These are phyloP conservation scores for Hycleus phaleratus DNA, from an alignment of 1,140 invertebrate species.

Conservation along the genomic window DNA sequence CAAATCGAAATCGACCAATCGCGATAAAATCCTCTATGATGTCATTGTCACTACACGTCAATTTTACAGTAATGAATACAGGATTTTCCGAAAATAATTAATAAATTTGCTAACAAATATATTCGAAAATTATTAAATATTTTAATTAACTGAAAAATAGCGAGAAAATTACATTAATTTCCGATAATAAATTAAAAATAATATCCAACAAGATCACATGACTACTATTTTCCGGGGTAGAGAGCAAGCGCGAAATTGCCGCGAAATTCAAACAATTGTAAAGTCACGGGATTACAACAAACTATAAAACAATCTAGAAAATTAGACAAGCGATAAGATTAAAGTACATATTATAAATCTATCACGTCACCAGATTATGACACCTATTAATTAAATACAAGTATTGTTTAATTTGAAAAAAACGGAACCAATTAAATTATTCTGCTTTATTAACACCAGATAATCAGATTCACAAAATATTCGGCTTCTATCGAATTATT, in stretches of 20 bases:
- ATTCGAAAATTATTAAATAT: no score
- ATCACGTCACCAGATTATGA: background rate
- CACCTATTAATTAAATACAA: background rate
- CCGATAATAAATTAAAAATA: no score
- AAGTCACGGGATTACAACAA: no score
- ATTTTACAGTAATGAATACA: constrained; percentile 5
- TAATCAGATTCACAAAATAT: background rate
- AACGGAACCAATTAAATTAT: no score
- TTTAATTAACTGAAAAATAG: no score
- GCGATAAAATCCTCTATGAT: constrained; percentile 12
- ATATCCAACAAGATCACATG: background rate
- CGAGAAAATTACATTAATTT: no score
- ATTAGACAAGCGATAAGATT: background rate
- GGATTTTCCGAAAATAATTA: background rate
- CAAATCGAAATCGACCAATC: constrained; percentile 21
- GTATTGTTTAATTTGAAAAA: no score
- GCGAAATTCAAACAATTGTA: constrained; percentile 3
- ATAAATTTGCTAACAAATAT: background rate
- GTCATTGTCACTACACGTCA: constrained; percentile 17
- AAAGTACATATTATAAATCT: background rate
- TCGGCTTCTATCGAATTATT: background rate
- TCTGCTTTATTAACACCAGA: no score
- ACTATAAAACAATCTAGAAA: no score
- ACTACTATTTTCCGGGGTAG: background rate
- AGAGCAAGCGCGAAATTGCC: background rate